A percentile compares a stretch with the other conserved stretches of the same genome.
These are phyloP conservation scores for Phaonia tiefii DNA, from an alignment of 2,888 invertebrate species.

Conservation along the genomic window DNA sequence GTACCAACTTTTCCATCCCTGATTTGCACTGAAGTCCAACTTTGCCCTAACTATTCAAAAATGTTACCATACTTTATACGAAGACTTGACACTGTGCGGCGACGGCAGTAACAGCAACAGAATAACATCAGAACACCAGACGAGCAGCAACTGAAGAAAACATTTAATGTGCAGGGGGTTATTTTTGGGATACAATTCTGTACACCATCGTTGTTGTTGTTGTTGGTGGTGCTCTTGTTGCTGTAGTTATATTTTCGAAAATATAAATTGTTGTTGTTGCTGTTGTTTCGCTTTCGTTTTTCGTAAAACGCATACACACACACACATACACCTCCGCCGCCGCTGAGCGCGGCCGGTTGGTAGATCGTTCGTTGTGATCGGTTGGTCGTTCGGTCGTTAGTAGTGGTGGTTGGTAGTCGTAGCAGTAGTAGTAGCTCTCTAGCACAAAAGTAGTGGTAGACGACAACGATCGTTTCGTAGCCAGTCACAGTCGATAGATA, in stretches of 20 bases:
- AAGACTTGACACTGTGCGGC: conserved; percentile 19
- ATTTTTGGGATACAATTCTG: conserved; percentile 75
- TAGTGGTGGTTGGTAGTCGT: too few species aligned
- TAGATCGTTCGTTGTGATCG: background rate
- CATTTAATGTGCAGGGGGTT: conserved; percentile 72
- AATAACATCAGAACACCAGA: conserved; percentile 16
- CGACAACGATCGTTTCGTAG: conserved; percentile 68
- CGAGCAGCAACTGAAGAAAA: conserved; percentile 52
- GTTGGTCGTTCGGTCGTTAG: background rate
- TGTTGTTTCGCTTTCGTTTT: conserved; percentile 31
- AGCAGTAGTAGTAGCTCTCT: conserved; percentile 60
- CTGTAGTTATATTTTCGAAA: conserved; percentile 60
- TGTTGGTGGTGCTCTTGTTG: conserved; percentile 44
- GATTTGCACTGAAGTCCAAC: too few species aligned
- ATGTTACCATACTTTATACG: too few species aligned
- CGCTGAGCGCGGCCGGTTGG: background rate
- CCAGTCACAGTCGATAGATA: conserved; percentile 68
- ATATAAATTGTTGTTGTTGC: conserved; percentile 46
- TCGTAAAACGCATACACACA: conserved; percentile 24
- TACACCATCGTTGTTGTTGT: conserved; percentile 51
- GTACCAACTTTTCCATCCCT: too few species aligned
- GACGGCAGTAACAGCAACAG: conserved; percentile 32
- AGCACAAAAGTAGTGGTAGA: conserved; percentile 64
- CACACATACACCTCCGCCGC: background rate
- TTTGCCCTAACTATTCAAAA: too few species aligned